Percentiles rank a stretch among this genome's conserved stretches.
These are phyloP conservation scores for Thoracochromis brauschi DNA, from an alignment of 2,113 vertebrate genomes.

Conservation along the genomic window DNA sequence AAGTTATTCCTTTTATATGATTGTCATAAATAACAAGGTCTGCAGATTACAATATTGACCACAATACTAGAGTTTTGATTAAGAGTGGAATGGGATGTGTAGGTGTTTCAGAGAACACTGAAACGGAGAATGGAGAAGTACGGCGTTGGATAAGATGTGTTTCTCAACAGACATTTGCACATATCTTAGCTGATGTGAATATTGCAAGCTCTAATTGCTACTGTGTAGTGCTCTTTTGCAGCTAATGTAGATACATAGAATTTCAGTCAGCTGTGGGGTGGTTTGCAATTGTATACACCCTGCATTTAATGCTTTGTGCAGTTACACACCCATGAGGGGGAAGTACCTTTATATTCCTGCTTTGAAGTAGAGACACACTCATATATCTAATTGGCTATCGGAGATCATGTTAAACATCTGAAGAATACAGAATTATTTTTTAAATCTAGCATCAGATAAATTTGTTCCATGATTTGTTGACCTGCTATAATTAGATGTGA, in stretches of 20 bases:
- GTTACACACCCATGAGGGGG: neutral
- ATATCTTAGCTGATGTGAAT: neutral
- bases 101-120: neutral
- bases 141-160: neutral
- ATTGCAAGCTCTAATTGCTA: neutral
- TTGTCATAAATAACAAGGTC: neutral
- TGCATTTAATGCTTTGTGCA: neutral
- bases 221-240: neutral
- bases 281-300: neutral
- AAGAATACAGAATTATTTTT: neutral
- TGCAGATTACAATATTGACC: neutral
- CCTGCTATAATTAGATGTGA: neutral
- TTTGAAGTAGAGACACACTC: neutral
- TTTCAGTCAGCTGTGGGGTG: neutral
- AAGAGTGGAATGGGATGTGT: neutral
- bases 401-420: neutral
- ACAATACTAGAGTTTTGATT: neutral
- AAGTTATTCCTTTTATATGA: neutral
- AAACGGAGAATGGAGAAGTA: neutral
- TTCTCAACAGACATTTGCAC: neutral
- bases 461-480: neutral
- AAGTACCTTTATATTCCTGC: neutral
- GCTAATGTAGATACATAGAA: neutral
- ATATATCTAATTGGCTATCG: neutral
- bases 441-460: neutral